These are phyloP conservation scores for Lasiurus cinereus DNA, from an alignment of 2,113 vertebrate genomes.

Conservation along the genomic window DNA sequence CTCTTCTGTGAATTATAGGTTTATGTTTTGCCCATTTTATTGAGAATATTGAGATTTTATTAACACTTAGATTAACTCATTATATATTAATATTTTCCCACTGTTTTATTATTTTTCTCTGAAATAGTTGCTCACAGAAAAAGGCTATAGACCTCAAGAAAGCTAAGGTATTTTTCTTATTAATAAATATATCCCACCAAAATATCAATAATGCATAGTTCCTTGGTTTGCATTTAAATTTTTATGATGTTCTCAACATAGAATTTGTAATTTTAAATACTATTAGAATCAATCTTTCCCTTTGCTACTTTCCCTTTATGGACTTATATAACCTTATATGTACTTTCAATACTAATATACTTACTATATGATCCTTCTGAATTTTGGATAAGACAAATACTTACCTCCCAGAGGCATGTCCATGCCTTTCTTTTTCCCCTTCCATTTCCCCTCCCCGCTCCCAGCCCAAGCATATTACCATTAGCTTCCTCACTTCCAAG, in stretches of 20 bases:
- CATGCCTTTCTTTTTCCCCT: too few relatives aligned
- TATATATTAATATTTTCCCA: conserved; percentile 76
- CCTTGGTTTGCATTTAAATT: conserved; percentile 69
- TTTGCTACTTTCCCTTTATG: conserved; percentile 20
- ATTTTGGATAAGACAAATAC: conserved; percentile 22
- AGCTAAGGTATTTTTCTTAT: conserved; percentile 62
- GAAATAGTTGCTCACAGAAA: conserved; percentile 69
- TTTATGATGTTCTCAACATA: conserved; percentile 73
- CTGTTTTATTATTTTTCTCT: conserved; percentile 76
- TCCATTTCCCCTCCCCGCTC: too few relatives aligned
- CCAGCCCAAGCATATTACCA: too few relatives aligned
- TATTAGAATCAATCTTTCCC: conserved; percentile 71
- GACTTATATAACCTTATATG: neutral
- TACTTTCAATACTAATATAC: conserved; percentile 17
- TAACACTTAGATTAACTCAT: conserved; percentile 73
- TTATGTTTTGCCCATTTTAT: conserved; percentile 63
- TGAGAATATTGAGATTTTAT: conserved; percentile 67
- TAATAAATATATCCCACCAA: conserved; percentile 70
- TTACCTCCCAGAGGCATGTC: neutral
- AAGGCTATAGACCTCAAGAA: conserved; percentile 48
- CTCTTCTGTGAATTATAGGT: conserved; percentile 46
- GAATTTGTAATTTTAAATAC: conserved; percentile 72
- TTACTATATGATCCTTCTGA: neutral
- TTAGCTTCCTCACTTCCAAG: too few relatives aligned
- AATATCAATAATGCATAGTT: conserved; percentile 72